These are phyloP conservation scores for Alethe castanea DNA, from an alignment of 2,113 vertebrate species.

Conservation along the genomic window DNA sequence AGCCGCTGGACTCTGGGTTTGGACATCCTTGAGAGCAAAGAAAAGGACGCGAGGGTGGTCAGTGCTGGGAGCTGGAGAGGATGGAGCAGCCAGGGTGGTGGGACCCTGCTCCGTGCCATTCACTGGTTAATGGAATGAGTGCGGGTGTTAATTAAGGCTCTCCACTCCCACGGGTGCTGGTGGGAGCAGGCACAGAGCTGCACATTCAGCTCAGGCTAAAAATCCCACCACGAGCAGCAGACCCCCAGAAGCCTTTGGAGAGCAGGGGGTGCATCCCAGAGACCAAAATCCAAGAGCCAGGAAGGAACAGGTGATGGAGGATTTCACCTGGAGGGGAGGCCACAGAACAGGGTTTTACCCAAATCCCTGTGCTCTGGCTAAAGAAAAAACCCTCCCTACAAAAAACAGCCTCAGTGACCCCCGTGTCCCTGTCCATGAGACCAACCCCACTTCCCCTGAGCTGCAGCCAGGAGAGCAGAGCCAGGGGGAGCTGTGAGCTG, in stretches of 20 bases:
- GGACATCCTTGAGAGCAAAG: accelerated
- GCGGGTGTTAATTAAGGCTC: neutral
- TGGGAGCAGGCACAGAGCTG: neutral
- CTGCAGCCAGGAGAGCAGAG: neutral
- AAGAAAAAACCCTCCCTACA: accelerated
- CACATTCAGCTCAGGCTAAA: neutral
- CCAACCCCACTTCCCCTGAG: accelerated
- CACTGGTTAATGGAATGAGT: accelerated
- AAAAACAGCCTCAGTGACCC: accelerated
- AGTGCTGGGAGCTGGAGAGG: neutral
- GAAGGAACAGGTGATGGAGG: neutral
- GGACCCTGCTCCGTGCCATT: accelerated
- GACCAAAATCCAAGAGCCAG: neutral
- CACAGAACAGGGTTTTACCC: neutral
- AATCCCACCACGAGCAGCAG: accelerated
- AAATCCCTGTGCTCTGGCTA: neutral
- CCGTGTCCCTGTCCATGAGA: accelerated
- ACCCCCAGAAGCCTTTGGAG: accelerated
- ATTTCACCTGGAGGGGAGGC: neutral
- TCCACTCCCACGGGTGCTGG: accelerated
- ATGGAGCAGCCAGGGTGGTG: neutral
- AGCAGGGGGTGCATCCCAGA: accelerated
- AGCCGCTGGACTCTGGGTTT: accelerated
- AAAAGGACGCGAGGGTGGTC: neutral
- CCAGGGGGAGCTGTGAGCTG: neutral